phyloP scores from a whole-genome alignment of 2,113 vertebrate species.

The Corapipo altera region DNA sequence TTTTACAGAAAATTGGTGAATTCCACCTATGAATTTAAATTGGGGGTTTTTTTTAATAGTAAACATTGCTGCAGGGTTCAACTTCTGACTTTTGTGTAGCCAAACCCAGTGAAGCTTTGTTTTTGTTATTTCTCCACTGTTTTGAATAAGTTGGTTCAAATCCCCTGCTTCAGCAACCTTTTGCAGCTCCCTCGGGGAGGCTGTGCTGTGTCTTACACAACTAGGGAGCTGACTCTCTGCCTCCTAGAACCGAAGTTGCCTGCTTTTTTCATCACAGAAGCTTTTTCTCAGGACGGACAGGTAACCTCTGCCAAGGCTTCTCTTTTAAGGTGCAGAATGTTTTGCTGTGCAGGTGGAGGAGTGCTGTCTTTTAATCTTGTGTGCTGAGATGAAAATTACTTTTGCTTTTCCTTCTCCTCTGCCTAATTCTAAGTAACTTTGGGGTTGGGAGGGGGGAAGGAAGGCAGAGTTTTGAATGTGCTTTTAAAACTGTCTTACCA shows the following conservation, averaged over 20 bases:
- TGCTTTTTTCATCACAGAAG: neutral
- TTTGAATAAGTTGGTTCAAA: slow-evolving; percentile 4
- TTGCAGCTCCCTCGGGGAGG: neutral
- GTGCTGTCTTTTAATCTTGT: neutral
- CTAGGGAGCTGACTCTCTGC: neutral
- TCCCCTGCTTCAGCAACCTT: neutral
- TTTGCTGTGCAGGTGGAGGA: neutral
- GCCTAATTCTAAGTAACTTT: neutral
- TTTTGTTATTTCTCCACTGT: neutral
- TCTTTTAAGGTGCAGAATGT: neutral
- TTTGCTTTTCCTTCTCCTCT: neutral
- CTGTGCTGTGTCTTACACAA: neutral
- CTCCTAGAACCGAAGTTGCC: neutral
- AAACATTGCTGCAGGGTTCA: neutral
- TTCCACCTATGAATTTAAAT: neutral
- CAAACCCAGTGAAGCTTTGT: neutral
- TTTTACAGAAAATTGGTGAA: neutral
- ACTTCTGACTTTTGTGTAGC: neutral
- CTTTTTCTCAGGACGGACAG: accelerated
- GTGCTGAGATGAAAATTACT: neutral
- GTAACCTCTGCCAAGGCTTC: neutral
- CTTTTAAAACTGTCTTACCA: neutral
- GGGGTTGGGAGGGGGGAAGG: accelerated
- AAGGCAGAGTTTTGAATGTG: accelerated
- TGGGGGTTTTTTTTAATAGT: neutral